A percentile compares a stretch with the other conserved stretches of the same genome.
Evolutionary conservation across 2,113 vertebrate species (phyloP).

Genomic region (Phasianus colchicus): DNA sequence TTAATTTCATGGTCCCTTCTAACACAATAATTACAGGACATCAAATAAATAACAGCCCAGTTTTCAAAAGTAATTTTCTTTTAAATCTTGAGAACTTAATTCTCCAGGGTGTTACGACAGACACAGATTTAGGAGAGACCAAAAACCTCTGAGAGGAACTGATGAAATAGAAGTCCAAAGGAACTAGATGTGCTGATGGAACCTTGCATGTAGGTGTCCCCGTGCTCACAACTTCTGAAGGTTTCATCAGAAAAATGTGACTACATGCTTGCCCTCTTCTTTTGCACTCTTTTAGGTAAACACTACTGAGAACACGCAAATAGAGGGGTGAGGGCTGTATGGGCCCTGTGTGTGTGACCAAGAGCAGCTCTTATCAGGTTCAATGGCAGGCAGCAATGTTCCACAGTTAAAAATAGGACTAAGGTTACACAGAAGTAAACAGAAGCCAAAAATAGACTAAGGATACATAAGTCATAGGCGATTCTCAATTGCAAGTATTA

Average conservation of each 20-base stretch:
- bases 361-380: not conserved
- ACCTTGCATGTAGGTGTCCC: not conserved
- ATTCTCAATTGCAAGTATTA: not conserved
- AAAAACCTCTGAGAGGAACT: not conserved
- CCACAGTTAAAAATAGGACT: not conserved
- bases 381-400: not conserved
- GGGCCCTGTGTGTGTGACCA: not conserved
- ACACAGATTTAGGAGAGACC: not conserved
- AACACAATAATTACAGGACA: not conserved
- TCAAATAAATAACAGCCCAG: not conserved
- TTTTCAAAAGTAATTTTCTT: not conserved
- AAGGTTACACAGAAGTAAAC: constrained; percentile 10
- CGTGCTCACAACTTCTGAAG: not conserved
- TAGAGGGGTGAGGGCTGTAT: not conserved
- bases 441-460: not conserved
- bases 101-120: not conserved
- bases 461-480: not conserved
- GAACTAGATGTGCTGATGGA: not conserved
- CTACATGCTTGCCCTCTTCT: not conserved
- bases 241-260: not conserved
- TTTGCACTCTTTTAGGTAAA: not conserved
- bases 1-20: not conserved
- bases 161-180: not conserved
- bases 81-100: not conserved
- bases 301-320: not conserved